phyloP scores from a whole-genome alignment of 1,140 invertebrate genomes.

The Drosophila repleta region DNA sequence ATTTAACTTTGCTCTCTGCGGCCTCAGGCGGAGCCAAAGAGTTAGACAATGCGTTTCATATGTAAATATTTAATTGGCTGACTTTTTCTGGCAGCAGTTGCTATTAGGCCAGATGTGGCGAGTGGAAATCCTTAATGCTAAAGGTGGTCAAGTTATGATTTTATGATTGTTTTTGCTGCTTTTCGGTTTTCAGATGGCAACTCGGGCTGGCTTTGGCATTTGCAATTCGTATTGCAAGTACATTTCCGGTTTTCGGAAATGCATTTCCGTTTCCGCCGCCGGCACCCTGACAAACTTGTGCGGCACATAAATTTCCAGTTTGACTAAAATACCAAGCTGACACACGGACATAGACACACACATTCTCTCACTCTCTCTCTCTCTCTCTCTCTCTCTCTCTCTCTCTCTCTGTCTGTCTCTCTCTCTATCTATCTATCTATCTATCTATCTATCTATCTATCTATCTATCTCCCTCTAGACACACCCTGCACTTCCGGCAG shows the following conservation, averaged over 20 bases:
- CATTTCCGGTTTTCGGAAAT: slow-evolving; percentile 78
- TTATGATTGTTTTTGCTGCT: slow-evolving; percentile 11
- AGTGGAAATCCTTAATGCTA: slow-evolving; percentile 1
- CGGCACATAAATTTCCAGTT: slow-evolving; percentile 68
- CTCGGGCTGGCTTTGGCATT: slow-evolving; percentile 38
- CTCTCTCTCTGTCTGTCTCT: not conserved
- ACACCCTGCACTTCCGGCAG: slow-evolving; percentile 22
- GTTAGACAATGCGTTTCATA: slow-evolving; percentile 30
- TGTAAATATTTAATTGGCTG: not conserved
- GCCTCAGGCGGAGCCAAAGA: slow-evolving; percentile 16
- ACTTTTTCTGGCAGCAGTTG: not conserved
- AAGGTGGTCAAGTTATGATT: slow-evolving; percentile 11
- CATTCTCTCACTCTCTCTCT: not conserved
- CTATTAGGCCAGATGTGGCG: not conserved
- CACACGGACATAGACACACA: slow-evolving; percentile 10
- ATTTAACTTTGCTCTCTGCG: slow-evolving; percentile 44
- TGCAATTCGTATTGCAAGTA: slow-evolving; percentile 69
- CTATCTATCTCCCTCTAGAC: slow-evolving; percentile 1
- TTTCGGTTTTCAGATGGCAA: not conserved
- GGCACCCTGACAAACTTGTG: slow-evolving; percentile 32
- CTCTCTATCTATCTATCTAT: not conserved
- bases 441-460: not conserved
- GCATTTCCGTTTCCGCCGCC: slow-evolving; percentile 71
- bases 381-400: not conserved
- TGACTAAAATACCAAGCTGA: slow-evolving; percentile 56